These are phyloP conservation scores for Malacoraja senta DNA, from an alignment of 2,797 vertebrate genomes.

Conservation along the genomic window DNA sequence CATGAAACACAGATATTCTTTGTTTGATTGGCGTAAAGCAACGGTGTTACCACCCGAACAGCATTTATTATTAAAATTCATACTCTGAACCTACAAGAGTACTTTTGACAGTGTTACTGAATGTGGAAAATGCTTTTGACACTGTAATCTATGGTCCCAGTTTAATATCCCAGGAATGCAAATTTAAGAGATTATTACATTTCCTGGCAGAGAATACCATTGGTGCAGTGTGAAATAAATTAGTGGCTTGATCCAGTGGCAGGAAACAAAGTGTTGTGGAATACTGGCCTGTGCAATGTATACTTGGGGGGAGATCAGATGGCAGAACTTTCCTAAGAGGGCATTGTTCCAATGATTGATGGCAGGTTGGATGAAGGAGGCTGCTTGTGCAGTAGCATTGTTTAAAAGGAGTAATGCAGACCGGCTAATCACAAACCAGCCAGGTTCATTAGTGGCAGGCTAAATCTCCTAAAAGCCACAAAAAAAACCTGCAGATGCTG, in stretches of 20 bases:
- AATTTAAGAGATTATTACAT: background rate
- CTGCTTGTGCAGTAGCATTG: too few relatives aligned
- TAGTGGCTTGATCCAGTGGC: background rate
- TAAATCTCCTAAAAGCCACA: too few relatives aligned
- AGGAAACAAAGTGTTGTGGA: background rate
- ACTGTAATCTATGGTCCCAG: background rate
- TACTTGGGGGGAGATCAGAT: background rate
- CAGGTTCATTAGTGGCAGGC: too few relatives aligned
- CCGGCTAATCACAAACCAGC: too few relatives aligned
- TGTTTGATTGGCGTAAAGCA: background rate
- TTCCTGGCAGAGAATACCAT: background rate
- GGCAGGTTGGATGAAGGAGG: background rate
- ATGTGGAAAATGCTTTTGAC: background rate
- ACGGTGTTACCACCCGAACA: background rate
- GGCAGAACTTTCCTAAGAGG: background rate
- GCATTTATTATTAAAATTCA: background rate
- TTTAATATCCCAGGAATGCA: background rate
- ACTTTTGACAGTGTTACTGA: background rate
- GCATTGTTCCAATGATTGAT: conserved; percentile 16
- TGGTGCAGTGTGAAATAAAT: background rate
- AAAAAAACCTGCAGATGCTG: too few relatives aligned
- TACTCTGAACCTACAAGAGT: background rate
- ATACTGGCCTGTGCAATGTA: background rate
- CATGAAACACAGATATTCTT: background rate
- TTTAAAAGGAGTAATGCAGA: too few relatives aligned